Conservation (phyloP, 1,140 invertebrate genomes). For the Bicyclus anynana region DNA sequence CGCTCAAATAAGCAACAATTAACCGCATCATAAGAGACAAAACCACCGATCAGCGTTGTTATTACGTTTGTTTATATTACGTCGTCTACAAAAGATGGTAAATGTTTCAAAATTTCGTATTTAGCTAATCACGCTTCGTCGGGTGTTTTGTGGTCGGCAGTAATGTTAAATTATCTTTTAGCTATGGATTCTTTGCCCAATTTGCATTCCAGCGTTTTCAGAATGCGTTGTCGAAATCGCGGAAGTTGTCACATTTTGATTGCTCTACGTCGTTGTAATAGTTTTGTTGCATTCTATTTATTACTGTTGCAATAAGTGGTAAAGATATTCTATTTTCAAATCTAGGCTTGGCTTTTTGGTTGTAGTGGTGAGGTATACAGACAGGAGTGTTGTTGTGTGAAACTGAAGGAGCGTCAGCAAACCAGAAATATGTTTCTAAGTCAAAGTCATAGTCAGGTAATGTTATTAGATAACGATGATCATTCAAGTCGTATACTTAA, state of each 20-base stretch:
- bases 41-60: neutral
- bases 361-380: too few species aligned
- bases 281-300: neutral
- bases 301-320: neutral
- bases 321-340: too few species aligned
- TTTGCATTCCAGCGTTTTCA: conserved; percentile 8
- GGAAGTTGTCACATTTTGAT: conserved; percentile 18
- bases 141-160: conserved; percentile 1
- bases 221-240: conserved; percentile 16
- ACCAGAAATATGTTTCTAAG: too few species aligned
- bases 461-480: too few species aligned
- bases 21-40: neutral
- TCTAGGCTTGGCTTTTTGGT: too few species aligned
- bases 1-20: neutral
- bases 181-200: conserved; percentile 8
- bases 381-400: too few species aligned
- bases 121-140: neutral
- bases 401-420: too few species aligned
- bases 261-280: conserved; percentile 13
- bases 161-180: neutral
- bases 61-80: neutral
- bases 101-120: neutral
- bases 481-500: too few species aligned
- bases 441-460: too few species aligned
- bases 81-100: neutral